Conservation (phyloP, 2,113 vertebrate genomes). For the Lampris megalopsis region DNA sequence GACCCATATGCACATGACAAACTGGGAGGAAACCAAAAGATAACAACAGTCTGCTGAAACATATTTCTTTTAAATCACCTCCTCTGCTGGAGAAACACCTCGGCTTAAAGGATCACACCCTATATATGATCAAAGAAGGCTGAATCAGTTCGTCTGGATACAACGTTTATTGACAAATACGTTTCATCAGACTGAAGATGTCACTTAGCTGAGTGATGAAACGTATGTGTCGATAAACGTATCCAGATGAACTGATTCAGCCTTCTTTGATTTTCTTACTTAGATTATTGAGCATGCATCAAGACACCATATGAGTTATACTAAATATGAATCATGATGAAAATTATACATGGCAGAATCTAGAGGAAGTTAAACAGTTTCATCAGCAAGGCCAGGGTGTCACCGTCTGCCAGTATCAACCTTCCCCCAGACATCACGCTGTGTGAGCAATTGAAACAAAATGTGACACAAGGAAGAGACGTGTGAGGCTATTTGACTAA, state of each 20-base stretch:
- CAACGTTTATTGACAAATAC: too few relatives aligned
- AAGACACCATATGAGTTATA: neutral
- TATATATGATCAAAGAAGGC: too few relatives aligned
- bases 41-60: constrained; percentile 51
- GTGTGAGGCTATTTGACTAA: constrained; percentile 14
- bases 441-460: constrained; percentile 33
- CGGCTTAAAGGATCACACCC: too few relatives aligned
- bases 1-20: too few relatives aligned
- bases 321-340: neutral
- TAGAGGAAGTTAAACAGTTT: neutral
- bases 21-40: constrained; percentile 34
- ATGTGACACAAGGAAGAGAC: constrained; percentile 48
- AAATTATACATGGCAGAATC: neutral
- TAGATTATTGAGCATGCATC: too few relatives aligned
- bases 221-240: too few relatives aligned
- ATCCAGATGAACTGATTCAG: too few relatives aligned
- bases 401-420: constrained; percentile 26
- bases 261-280: too few relatives aligned
- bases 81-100: constrained; percentile 14
- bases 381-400: neutral
- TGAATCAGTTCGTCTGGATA: too few relatives aligned
- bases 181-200: too few relatives aligned
- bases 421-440: neutral
- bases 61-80: constrained; percentile 69
- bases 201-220: too few relatives aligned